Conservation (phyloP, 2,797 vertebrate genomes). For the Amblyraja radiata region DNA sequence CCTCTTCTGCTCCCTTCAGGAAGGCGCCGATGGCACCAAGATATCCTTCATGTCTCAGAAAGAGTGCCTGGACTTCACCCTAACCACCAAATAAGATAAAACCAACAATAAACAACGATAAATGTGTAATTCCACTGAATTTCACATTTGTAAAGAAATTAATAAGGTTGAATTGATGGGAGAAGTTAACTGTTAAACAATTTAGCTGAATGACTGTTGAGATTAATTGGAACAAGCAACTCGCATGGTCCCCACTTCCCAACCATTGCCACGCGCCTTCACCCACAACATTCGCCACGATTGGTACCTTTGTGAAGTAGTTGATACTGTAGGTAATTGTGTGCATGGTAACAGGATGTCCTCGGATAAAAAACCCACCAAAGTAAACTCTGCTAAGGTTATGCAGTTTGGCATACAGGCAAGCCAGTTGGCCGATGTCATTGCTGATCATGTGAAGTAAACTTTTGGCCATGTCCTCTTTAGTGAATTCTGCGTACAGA, state of each 20-base stretch:
- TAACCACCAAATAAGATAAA: conserved; percentile 46
- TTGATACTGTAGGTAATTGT: conserved; percentile 98
- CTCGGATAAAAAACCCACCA: conserved; percentile 93
- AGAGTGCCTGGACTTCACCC: conserved; percentile 96
- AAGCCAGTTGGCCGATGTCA: conserved; percentile 94
- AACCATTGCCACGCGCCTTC: not conserved
- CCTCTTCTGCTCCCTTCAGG: conserved; percentile 93
- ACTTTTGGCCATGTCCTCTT: conserved; percentile 97
- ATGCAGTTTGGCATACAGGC: conserved; percentile 85
- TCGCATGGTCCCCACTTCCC: too few relatives aligned
- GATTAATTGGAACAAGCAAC: not conserved
- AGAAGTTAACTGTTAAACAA: not conserved
- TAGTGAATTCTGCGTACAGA: conserved; percentile 75
- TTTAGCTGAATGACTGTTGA: not conserved
- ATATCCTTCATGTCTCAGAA: conserved; percentile 95
- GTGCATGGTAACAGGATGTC: conserved; percentile 95
- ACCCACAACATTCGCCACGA: not conserved
- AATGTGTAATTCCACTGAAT: not conserved
- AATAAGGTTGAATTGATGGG: not conserved
- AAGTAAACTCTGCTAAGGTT: conserved; percentile 85
- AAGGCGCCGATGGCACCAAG: conserved; percentile 94
- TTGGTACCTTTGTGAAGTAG: conserved; percentile 91
- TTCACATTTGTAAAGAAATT: not conserved
- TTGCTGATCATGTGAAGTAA: conserved; percentile 99
- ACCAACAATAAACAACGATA: not conserved